Percentiles rank a stretch among this genome's conserved stretches.
phyloP scores from a whole-genome alignment of 2,797 vertebrate genomes.

The Cynopterus sphinx region DNA sequence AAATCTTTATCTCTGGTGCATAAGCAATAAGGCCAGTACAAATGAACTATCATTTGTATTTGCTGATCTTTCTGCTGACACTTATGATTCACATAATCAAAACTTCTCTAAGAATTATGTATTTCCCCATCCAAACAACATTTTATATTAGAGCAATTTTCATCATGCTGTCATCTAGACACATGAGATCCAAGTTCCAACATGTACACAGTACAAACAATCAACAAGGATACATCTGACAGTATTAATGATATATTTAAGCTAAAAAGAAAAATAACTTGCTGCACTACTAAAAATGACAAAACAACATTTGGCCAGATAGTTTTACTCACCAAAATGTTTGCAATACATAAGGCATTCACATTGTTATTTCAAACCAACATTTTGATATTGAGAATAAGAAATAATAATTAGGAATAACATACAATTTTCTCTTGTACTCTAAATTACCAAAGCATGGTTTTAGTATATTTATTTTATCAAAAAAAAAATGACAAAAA shows the following conservation, averaged over 20 bases:
- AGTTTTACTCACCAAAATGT: background rate
- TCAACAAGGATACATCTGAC: background rate
- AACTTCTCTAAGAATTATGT: background rate
- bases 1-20: background rate
- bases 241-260: background rate
- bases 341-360: background rate
- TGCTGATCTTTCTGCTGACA: background rate
- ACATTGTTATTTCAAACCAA: background rate
- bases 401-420: background rate
- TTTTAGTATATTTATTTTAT: constrained; percentile 1
- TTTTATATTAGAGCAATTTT: background rate
- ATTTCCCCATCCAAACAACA: background rate
- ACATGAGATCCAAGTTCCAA: background rate
- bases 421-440: background rate
- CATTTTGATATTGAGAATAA: constrained; percentile 4
- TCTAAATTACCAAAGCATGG: background rate
- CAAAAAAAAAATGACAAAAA: background rate
- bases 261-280: background rate
- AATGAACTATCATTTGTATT: background rate
- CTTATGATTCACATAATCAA: background rate
- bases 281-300: background rate
- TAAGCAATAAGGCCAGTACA: background rate
- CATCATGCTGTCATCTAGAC: background rate
- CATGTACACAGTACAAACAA: background rate
- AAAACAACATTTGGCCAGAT: background rate